Conservation (phyloP, 1,140 invertebrate species). For the Drosophila kepulauana region DNA sequence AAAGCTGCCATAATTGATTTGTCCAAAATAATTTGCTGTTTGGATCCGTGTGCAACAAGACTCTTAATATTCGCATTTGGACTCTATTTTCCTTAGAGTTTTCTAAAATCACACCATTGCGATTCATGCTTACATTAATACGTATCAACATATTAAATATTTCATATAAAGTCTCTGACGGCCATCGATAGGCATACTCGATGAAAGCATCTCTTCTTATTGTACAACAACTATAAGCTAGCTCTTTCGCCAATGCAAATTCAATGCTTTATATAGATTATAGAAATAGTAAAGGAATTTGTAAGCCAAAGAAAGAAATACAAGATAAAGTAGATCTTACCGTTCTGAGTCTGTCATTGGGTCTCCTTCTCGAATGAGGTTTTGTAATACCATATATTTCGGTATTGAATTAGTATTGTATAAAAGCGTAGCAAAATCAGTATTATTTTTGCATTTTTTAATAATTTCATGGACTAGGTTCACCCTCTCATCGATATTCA, state of each 20-base stretch:
- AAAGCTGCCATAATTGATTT: background rate
- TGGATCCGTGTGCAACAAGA: background rate
- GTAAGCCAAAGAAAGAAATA: too few relatives aligned
- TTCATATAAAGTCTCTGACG: background rate
- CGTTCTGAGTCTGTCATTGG: background rate
- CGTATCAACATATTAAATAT: background rate
- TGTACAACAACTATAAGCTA: background rate
- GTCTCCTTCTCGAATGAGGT: background rate
- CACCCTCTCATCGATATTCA: conserved; percentile 16
- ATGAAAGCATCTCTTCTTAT: background rate
- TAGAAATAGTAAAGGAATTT: background rate
- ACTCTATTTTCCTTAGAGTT: background rate
- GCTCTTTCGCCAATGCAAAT: background rate
- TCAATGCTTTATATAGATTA: background rate
- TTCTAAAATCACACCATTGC: background rate
- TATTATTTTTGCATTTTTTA: background rate
- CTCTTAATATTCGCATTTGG: background rate
- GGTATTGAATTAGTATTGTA: background rate
- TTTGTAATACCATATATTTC: background rate
- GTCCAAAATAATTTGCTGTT: background rate
- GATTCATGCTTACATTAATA: background rate
- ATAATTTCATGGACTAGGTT: conserved; percentile 8
- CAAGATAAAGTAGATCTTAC: background rate
- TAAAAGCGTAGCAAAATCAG: too few relatives aligned
- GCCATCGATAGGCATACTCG: background rate